A percentile compares a stretch with the other conserved stretches of the same genome.
Conservation (phyloP, 2,888 invertebrate genomes). For the Tiphia femorata region DNA sequence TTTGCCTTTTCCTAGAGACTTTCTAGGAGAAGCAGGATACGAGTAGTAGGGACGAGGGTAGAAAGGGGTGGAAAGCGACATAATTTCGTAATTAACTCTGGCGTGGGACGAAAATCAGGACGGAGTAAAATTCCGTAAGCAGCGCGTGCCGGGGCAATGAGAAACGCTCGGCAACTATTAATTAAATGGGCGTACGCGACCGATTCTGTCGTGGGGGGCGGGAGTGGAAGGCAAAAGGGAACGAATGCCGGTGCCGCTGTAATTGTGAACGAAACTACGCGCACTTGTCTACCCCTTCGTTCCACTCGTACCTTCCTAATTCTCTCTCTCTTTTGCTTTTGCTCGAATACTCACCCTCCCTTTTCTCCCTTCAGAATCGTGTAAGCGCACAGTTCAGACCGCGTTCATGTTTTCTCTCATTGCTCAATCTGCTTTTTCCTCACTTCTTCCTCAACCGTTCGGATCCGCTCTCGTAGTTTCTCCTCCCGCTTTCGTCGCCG, state of each 20-base stretch:
- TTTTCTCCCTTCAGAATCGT: too few relatives aligned
- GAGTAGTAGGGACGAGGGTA: not conserved
- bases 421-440: too few relatives aligned
- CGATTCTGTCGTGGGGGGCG: constrained; percentile 36
- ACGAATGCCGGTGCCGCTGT: constrained; percentile 30
- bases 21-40: not conserved
- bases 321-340: constrained; percentile 4
- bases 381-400: too few relatives aligned
- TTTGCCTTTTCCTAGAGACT: too few relatives aligned
- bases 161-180: constrained; percentile 54
- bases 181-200: constrained; percentile 53
- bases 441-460: too few relatives aligned
- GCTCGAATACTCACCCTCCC: too few relatives aligned
- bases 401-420: too few relatives aligned
- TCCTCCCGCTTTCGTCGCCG: too few relatives aligned
- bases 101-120: constrained; percentile 47
- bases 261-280: constrained; percentile 51
- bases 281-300: constrained; percentile 1
- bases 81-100: constrained; percentile 31
- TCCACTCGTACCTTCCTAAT: too few relatives aligned
- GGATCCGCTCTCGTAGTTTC: too few relatives aligned
- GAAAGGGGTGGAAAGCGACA: not conserved
- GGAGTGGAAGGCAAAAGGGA: constrained; percentile 8
- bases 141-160: constrained; percentile 29
- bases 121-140: constrained; percentile 53